Percentiles rank a stretch among this genome's conserved stretches.
Evolutionary conservation across 2,888 invertebrate genomes (phyloP).

Genomic region (Pantelozetes paolii): DNA sequence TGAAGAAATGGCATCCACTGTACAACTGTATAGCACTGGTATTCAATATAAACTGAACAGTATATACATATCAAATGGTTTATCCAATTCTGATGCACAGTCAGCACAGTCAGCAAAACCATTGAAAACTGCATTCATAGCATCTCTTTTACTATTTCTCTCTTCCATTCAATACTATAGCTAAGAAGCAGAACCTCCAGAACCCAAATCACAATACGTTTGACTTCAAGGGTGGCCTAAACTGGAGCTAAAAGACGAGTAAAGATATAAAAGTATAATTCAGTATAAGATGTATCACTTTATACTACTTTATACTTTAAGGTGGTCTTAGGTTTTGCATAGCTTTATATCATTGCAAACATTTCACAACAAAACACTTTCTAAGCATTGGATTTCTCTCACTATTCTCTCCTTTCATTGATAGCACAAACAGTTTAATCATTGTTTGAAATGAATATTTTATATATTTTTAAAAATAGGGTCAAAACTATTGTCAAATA

Average conservation of each 20-base stretch:
- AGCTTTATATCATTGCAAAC: constrained; percentile 31
- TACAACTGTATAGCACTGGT: neutral
- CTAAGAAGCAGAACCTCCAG: constrained; percentile 12
- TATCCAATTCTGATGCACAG: constrained; percentile 27
- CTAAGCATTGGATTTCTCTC: constrained; percentile 15
- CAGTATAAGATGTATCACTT: constrained; percentile 26
- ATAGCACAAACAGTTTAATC: constrained; percentile 22
- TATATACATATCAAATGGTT: constrained; percentile 22
- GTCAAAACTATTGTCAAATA: constrained; percentile 25
- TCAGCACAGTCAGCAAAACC: constrained; percentile 18
- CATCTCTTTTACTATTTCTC: constrained; percentile 23
- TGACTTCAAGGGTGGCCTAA: constrained; percentile 35
- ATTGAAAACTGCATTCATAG: constrained; percentile 22
- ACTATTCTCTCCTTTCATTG: neutral
- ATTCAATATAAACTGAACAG: neutral
- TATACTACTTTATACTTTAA: constrained; percentile 30
- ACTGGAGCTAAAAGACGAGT: constrained; percentile 28
- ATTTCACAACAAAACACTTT: constrained; percentile 30
- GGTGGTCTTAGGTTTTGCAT: constrained; percentile 20
- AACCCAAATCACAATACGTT: constrained; percentile 21
- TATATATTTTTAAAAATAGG: constrained; percentile 8
- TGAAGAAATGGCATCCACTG: neutral
- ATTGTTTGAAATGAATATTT: constrained; percentile 28
- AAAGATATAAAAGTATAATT: constrained; percentile 15
- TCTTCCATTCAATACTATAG: constrained; percentile 10